Base-by-base conservation (phyloP, 2,113 vertebrate species). In the Ursus arctos region DNA sequence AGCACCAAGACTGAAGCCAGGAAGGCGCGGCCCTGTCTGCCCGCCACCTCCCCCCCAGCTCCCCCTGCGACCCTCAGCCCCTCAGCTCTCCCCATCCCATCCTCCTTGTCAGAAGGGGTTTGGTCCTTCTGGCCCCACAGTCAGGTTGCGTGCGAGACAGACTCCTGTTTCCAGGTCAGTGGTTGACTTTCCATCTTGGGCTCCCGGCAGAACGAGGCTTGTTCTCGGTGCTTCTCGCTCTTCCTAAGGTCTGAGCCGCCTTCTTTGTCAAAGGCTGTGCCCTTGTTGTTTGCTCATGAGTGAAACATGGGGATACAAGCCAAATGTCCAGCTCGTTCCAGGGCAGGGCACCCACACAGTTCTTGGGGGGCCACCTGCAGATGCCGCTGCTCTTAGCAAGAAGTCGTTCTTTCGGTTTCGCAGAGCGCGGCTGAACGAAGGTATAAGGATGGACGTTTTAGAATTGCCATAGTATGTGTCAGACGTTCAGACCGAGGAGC, bases 241-340 rank as follows among this genome's bases (percentile, higher is more conserved):
- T 76, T 61, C 43, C 33, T 7, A 3, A 14, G 33, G 40, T 21
- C 84, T 5, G 9, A 7, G 13, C 18, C 5, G 36, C 5, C 0
- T 2, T 36, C 31, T 55, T 0, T 0, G 16, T 43, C 5, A 14
- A 47, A 36, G 14, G 53, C 63, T 0, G 0, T 18, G 57, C 8
- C 40, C 55, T 65, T 9, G 14, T 51, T 10, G 14, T 33, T 36
- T 72, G 59, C 31, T 74, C 12, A 1, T 74, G n/a, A 10, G 33
- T 74, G 80, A 91, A 40, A 40, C 1, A 1, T 0, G 2, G 33
- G 85, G 40, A 33, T 63, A 47, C 18, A 47, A 36, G n/a, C 22
- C 13, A 51, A 10, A 31, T 2, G 1, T 28, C 36, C 15, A 6
- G 43, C 43, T 55, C 4, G 1, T 47, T 72, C 85, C 80, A 89